phyloP scores from a whole-genome alignment of 2,797 vertebrate species.

The Pantherophis vulpinus region DNA sequence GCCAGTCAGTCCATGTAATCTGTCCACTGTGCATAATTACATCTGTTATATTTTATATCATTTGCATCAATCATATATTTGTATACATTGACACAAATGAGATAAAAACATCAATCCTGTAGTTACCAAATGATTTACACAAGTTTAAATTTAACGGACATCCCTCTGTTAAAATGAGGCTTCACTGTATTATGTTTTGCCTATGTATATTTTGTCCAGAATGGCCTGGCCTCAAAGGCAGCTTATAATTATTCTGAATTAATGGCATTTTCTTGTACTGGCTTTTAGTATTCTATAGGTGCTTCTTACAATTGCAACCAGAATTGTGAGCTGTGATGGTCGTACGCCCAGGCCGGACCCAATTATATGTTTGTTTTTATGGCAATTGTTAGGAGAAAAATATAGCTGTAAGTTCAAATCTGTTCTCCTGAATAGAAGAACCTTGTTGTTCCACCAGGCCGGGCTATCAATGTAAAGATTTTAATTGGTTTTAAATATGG shows the following conservation, averaged over 20 bases:
- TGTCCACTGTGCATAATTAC: not conserved
- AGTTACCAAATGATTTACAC: not conserved
- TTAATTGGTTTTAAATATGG: no score
- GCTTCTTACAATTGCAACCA: no score
- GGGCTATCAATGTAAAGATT: no score
- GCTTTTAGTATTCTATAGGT: not conserved
- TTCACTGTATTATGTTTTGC: not conserved
- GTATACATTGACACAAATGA: not conserved
- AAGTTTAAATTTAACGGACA: not conserved
- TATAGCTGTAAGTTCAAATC: no score
- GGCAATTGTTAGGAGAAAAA: not conserved
- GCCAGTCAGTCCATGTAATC: not conserved
- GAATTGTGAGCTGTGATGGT: not conserved
- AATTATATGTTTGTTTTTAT: not conserved
- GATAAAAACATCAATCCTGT: not conserved
- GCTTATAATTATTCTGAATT: not conserved
- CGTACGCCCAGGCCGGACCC: no score
- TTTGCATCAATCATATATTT: not conserved
- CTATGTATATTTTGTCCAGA: not conserved
- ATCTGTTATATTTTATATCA: not conserved
- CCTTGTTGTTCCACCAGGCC: no score
- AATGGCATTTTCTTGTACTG: not conserved
- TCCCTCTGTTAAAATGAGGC: not conserved
- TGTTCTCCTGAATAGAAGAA: no score
- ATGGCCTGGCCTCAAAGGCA: not conserved